Conservation (phyloP, 2,797 vertebrate species). For the Craterocephalus amniculus region DNA sequence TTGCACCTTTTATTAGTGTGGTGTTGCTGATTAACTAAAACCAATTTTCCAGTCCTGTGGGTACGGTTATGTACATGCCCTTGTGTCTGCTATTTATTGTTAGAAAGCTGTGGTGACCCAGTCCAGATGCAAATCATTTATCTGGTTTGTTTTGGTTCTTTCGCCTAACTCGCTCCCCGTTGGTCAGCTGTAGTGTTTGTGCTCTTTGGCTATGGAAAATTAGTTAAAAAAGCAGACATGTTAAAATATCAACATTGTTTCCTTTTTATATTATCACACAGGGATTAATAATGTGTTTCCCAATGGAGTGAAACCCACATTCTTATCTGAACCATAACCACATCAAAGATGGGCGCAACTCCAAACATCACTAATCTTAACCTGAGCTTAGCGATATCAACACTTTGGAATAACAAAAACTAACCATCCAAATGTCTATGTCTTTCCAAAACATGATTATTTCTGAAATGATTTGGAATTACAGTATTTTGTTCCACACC, state of each 20-base stretch:
- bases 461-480: conserved; percentile 6
- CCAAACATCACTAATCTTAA: conserved; percentile 21
- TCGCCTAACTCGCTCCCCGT: conserved; percentile 9
- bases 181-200: conserved; percentile 19
- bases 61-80: conserved; percentile 49
- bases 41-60: conserved; percentile 63
- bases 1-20: conserved; percentile 24
- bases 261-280: conserved; percentile 10
- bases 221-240: neutral
- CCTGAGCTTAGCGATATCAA: conserved; percentile 18
- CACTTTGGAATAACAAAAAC: conserved; percentile 5
- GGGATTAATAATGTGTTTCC: neutral
- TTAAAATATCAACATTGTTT: conserved; percentile 1
- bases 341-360: conserved; percentile 9
- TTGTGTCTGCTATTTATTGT: conserved; percentile 32
- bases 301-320: conserved; percentile 22
- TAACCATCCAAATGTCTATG: neutral
- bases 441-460: conserved; percentile 21
- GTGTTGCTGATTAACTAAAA: conserved; percentile 74
- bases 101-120: conserved; percentile 27
- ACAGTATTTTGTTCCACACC: neutral
- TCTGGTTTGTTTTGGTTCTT: conserved; percentile 39
- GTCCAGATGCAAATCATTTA: conserved; percentile 68
- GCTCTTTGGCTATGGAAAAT: conserved; percentile 10
- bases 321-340: conserved; percentile 20